A percentile compares a stretch with the other conserved stretches of the same genome.
Evolutionary conservation across 2,797 vertebrate genomes (phyloP).

Genomic region (Muscicapa comitata): DNA sequence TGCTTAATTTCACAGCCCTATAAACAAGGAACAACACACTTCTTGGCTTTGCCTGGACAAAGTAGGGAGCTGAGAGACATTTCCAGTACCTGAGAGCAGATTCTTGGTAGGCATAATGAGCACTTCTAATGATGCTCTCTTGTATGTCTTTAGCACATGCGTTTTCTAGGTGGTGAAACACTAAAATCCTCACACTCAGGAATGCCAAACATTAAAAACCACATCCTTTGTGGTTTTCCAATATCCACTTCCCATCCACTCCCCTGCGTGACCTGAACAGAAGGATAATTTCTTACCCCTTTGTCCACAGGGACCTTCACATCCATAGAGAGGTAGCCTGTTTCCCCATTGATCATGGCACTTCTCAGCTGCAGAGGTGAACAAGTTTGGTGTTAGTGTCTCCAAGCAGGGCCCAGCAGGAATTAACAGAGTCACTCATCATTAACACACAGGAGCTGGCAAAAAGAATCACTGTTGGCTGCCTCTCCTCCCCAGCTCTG

Average conservation of each 20-base stretch:
- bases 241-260: background rate
- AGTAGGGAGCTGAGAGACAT: background rate
- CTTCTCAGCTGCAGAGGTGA: slow-evolving; percentile 84
- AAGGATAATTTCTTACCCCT: slow-evolving; percentile 82
- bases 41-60: background rate
- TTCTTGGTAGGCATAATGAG: background rate
- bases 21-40: background rate
- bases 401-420: background rate
- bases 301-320: slow-evolving; percentile 90
- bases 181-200: background rate
- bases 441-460: background rate
- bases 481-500: background rate
- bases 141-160: background rate
- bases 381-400: background rate
- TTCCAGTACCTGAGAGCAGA: background rate
- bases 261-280: background rate
- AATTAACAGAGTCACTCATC: background rate
- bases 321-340: slow-evolving; percentile 84
- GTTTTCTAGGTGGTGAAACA: background rate
- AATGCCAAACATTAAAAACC: background rate
- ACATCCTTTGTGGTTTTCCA: background rate
- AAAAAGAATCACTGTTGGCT: background rate
- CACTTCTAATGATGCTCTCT: background rate
- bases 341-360: slow-evolving; percentile 95
- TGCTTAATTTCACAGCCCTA: background rate